Evolutionary conservation across 2,797 vertebrate species (phyloP).

Genomic region (Basileuterus tristriatus): DNA sequence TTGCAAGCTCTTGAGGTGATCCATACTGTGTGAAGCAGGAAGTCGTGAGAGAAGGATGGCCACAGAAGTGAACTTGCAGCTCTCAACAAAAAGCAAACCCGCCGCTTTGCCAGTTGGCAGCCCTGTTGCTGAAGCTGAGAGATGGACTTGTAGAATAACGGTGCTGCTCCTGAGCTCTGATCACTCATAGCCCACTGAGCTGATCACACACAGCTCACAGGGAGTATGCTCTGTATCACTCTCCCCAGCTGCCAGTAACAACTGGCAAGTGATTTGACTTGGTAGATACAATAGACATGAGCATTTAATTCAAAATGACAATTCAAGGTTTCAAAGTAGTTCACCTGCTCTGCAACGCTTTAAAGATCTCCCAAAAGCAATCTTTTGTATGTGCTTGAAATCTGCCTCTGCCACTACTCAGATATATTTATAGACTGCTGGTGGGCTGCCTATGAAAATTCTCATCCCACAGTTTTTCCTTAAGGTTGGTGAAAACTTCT

Average conservation of each 20-base stretch:
- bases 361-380: conserved; percentile 38
- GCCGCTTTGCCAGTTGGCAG: not conserved
- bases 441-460: conserved; percentile 64
- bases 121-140: not conserved
- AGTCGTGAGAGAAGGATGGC: not conserved
- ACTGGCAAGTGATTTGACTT: conserved; percentile 5
- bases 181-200: not conserved
- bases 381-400: conserved; percentile 47
- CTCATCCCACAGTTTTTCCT: conserved; percentile 53
- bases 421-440: conserved; percentile 59
- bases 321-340: conserved; percentile 28
- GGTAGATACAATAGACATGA: not conserved
- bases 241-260: not conserved
- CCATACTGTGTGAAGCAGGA: not conserved
- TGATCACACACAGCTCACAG: not conserved
- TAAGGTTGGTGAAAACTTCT: conserved; percentile 39
- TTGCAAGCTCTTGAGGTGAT: not conserved
- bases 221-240: not conserved
- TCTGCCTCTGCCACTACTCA: conserved; percentile 56
- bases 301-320: conserved; percentile 22
- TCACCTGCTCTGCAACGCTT: not conserved
- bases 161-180: not conserved
- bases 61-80: not conserved
- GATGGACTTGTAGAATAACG: not conserved
- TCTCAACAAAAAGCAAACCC: not conserved